A percentile compares a stretch with the other conserved stretches of the same genome.
Conservation (phyloP, 2,797 vertebrate genomes). For the Chrysocyon brachyurus region DNA sequence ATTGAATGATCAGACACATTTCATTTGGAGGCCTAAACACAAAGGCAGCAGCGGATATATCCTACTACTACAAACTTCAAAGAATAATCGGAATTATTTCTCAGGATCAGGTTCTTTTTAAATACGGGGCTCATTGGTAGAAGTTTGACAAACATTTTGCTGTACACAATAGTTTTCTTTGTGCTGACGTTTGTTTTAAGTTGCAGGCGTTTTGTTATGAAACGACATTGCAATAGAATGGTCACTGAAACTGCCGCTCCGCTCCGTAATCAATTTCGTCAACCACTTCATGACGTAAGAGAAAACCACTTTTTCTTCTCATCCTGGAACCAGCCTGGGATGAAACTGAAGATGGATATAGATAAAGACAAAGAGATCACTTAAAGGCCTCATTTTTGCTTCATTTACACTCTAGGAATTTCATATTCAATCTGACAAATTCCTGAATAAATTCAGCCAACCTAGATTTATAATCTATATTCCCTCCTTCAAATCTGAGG, state of each 20-base stretch:
- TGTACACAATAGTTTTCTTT: slow-evolving; percentile 25
- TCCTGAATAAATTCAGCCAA: slow-evolving; percentile 54
- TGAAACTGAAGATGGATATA: background rate
- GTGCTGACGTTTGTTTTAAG: slow-evolving; percentile 56
- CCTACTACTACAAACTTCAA: background rate
- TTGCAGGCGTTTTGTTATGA: slow-evolving; percentile 55
- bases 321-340: background rate
- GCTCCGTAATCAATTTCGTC: background rate
- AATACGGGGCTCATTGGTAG: background rate
- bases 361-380: background rate
- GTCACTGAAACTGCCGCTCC: background rate
- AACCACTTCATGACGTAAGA: background rate
- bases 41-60: background rate
- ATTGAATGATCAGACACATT: background rate
- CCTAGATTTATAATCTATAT: slow-evolving; percentile 60
- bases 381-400: background rate
- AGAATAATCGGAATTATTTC: background rate
- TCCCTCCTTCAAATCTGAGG: slow-evolving; percentile 52
- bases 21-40: background rate
- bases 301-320: slow-evolving; percentile 14
- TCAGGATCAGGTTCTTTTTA: background rate
- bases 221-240: slow-evolving; percentile 21
- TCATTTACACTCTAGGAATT: slow-evolving; percentile 32
- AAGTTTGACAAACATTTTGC: slow-evolving; percentile 43
- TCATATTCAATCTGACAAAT: slow-evolving; percentile 50